A percentile compares a stretch with the other conserved stretches of the same genome.
Conservation (phyloP, 2,888 invertebrate genomes). For the Dolichomitus sp. region DNA sequence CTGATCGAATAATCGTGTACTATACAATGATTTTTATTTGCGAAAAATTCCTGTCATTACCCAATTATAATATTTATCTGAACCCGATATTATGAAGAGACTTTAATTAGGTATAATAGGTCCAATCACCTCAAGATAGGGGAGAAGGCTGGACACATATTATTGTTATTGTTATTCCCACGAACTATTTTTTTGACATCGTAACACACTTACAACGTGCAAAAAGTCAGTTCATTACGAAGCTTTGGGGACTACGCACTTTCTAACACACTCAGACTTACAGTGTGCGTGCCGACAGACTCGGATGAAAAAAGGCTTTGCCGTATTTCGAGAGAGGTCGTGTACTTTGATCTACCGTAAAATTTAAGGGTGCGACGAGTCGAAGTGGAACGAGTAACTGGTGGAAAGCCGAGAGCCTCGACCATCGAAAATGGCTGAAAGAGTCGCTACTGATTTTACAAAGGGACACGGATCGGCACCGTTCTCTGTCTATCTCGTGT, state of each 20-base stretch:
- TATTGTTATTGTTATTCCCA: too few relatives aligned
- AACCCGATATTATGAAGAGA: too few relatives aligned
- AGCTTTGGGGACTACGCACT: not conserved
- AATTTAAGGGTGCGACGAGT: conserved; percentile 65
- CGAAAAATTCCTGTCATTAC: too few relatives aligned
- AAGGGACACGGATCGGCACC: conserved; percentile 74
- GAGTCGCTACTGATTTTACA: conserved; percentile 79
- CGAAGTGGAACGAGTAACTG: conserved; percentile 57
- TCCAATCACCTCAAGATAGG: too few relatives aligned
- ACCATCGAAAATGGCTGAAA: conserved; percentile 72
- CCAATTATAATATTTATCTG: too few relatives aligned
- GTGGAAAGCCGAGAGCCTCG: conserved; percentile 46
- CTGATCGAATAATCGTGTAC: too few relatives aligned
- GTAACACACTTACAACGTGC: not conserved
- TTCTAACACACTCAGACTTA: not conserved
- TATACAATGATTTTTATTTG: too few relatives aligned
- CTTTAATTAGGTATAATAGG: too few relatives aligned
- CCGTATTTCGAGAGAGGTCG: conserved; percentile 66
- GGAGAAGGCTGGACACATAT: too few relatives aligned
- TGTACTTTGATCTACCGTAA: conserved; percentile 70
- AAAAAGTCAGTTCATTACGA: not conserved
- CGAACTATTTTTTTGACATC: too few relatives aligned
- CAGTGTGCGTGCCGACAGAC: not conserved
- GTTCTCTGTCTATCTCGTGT: conserved; percentile 52
- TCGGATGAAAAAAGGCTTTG: conserved; percentile 33